Evolutionary conservation across 2,888 invertebrate genomes (phyloP).

Genomic region (Acanthosoma haemorrhoidale): DNA sequence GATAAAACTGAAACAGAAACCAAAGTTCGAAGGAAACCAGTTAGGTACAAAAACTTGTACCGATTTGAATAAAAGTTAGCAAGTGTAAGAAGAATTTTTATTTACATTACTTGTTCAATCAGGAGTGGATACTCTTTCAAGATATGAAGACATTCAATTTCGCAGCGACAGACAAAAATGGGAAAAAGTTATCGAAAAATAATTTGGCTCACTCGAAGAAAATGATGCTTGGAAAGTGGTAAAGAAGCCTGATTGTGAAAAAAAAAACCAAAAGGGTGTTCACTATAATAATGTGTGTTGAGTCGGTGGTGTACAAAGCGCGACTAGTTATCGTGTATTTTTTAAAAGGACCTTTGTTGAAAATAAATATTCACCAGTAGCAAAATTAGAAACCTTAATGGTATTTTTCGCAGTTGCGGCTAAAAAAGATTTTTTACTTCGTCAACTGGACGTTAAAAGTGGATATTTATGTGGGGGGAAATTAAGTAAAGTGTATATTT

Average conservation of each 20-base stretch:
- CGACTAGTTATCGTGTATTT: neutral
- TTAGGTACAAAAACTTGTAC: neutral
- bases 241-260: neutral
- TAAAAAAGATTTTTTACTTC: neutral
- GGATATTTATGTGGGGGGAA: slow-evolving; percentile 24
- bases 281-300: no score
- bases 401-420: neutral
- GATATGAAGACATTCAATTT: slow-evolving; percentile 1
- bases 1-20: no score
- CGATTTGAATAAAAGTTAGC: neutral
- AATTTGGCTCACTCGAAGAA: neutral
- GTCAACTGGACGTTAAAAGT: slow-evolving; percentile 17
- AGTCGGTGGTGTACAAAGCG: neutral
- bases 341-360: neutral
- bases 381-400: neutral
- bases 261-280: neutral
- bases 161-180: neutral
- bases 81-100: neutral
- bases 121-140: neutral
- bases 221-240: slow-evolving; percentile 1
- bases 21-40: neutral
- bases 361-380: neutral
- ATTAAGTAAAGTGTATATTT: slow-evolving; percentile 17
- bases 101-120: neutral
- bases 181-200: neutral